Evolutionary conservation across 2,113 vertebrate genomes (phyloP), one percentile per base, ranked within the genome.

Genomic region (Channa maculata): DNA sequence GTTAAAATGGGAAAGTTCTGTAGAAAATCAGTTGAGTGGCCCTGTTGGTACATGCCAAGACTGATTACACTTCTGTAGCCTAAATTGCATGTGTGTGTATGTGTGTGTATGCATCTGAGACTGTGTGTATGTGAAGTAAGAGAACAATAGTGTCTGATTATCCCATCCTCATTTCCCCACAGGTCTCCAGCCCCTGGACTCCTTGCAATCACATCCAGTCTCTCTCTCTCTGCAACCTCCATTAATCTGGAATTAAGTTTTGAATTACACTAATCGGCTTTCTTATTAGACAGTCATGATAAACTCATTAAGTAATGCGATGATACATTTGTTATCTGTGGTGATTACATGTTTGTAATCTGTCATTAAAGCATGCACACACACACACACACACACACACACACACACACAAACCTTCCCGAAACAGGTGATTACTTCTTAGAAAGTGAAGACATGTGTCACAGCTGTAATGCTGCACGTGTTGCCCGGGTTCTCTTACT

Each of bases 71-170:
- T 53, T 5, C 3, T 24, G 79, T 13, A 54, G 66, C 41, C 24
- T 49, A 63, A 72, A 83, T 62, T 61, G 70, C 49, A 44, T 45
- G 41, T 70, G 10, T 37, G 15, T 59, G 39, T 44, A 36, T 12
- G 39, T 65, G 59, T 11, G 51, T 78, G 48, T 65, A 12, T 14
- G 6, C 39, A 38, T 63, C 51, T 49, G 39, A 13, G 39, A 11
- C 14, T 15, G 37, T 8, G 48, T 62, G 45, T 67, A 12, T 11
- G 38, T 46, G 52, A 12, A 53, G 10, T 43, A 14, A 24, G 70
- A 72, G 74, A 89, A 89, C 81, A 90, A 90, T 84, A 62, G 66
- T 15, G 51, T 70, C 74, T 91, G 89, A 91, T 86, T 81, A 77
- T 83, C 46, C 71, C 36, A 61, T 73, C 60, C 60, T 71, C 68